Evolutionary conservation across 1,140 invertebrate species (phyloP).

Genomic region (Scaptomyza hsui): DNA sequence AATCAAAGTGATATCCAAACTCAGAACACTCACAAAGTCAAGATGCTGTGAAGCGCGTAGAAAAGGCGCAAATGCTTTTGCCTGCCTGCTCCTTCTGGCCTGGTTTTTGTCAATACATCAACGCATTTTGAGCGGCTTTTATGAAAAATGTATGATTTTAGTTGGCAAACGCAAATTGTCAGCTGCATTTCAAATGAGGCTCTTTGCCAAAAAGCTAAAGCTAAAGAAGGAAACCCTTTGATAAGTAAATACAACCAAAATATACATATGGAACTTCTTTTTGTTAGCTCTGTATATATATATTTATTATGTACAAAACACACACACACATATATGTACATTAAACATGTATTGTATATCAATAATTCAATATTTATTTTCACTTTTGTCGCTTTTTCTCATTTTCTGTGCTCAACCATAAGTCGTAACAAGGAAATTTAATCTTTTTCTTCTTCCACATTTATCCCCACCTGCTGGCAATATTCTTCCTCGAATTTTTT

Average conservation of each 20-base stretch:
- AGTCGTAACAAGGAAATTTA: constrained; percentile 78
- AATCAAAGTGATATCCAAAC: neutral
- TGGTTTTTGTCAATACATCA: constrained; percentile 45
- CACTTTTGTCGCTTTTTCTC: constrained; percentile 63
- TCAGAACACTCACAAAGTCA: constrained; percentile 12
- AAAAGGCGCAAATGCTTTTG: constrained; percentile 11
- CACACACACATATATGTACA: constrained; percentile 24
- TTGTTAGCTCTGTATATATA: constrained; percentile 17
- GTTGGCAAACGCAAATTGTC: constrained; percentile 53
- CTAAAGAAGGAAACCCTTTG: constrained; percentile 44
- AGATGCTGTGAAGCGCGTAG: constrained; percentile 35
- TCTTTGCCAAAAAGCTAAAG: constrained; percentile 1
- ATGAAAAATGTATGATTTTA: constrained; percentile 52
- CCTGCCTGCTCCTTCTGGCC: neutral
- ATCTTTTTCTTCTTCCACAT: constrained; percentile 60
- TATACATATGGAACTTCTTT: constrained; percentile 18
- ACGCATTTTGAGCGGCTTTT: constrained; percentile 42
- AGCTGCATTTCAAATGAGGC: constrained; percentile 59
- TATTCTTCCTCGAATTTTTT: constrained; percentile 21
- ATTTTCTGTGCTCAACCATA: constrained; percentile 55
- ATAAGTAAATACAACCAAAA: constrained; percentile 28
- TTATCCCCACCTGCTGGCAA: constrained; percentile 57
- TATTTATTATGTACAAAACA: neutral
- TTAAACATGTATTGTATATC: constrained; percentile 72
- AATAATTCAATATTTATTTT: constrained; percentile 82